phyloP scores from a whole-genome alignment of 2,888 invertebrate species.

The Caenorhabditis doughertyi region DNA sequence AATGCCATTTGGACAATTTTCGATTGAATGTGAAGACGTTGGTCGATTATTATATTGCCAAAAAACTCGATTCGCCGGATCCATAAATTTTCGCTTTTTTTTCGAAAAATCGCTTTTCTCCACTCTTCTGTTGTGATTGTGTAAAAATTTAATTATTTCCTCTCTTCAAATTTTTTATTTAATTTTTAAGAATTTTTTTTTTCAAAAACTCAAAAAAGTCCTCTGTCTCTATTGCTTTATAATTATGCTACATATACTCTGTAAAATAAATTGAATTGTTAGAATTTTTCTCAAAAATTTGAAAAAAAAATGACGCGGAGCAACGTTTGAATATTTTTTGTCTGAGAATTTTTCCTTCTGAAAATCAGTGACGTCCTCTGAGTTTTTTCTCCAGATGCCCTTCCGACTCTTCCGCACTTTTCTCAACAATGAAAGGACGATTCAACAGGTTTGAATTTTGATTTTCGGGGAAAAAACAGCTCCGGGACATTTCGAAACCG shows the following conservation, averaged over 20 bases:
- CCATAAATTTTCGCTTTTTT: constrained; percentile 22
- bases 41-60: constrained; percentile 78
- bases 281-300: neutral
- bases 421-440: constrained; percentile 71
- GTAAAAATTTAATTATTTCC: neutral
- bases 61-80: constrained; percentile 75
- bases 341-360: too few relatives aligned
- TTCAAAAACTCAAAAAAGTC: too few relatives aligned
- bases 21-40: constrained; percentile 76
- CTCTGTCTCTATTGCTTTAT: neutral
- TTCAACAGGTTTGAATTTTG: constrained; percentile 65
- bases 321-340: constrained; percentile 24
- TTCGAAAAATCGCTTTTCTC: too few relatives aligned
- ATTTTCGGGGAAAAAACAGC: neutral
- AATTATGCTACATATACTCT: neutral
- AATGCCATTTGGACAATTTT: constrained; percentile 80
- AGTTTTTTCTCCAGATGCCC: constrained; percentile 49
- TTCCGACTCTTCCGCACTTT: constrained; percentile 65
- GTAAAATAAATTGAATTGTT: neutral
- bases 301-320: neutral
- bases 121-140: neutral
- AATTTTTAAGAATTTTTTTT: too few relatives aligned
- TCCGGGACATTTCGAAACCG: too few relatives aligned
- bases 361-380: too few relatives aligned
- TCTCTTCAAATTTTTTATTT: neutral